Conservation (phyloP, 2,888 invertebrate species). For the Callosobruchus maculatus region DNA sequence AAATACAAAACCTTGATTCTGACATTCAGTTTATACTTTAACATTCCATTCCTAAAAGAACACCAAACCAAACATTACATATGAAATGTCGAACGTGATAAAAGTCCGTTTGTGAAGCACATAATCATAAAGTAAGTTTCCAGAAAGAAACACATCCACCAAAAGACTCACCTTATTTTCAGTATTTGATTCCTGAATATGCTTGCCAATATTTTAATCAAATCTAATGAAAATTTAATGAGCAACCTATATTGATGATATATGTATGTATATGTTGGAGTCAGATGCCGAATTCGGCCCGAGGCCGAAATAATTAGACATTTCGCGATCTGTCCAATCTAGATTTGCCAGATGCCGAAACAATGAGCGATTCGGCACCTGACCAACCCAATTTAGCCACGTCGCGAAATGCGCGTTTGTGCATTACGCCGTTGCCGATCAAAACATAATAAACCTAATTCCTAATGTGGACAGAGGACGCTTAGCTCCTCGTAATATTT, state of each 20-base stretch:
- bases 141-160: background rate
- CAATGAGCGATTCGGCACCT: too few species aligned
- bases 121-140: background rate
- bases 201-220: slow-evolving; percentile 35
- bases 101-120: background rate
- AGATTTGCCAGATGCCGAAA: too few species aligned
- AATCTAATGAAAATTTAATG: background rate
- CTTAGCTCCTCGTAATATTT: too few species aligned
- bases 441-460: too few species aligned
- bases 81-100: background rate
- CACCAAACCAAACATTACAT: background rate
- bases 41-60: background rate
- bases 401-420: too few species aligned
- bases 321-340: too few species aligned
- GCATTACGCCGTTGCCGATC: too few species aligned
- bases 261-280: too few species aligned
- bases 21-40: background rate
- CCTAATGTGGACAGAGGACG: too few species aligned
- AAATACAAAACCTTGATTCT: background rate
- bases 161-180: slow-evolving; percentile 32
- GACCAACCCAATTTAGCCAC: too few species aligned
- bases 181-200: slow-evolving; percentile 28
- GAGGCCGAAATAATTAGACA: too few species aligned
- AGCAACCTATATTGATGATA: background rate
- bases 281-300: too few species aligned